These are phyloP conservation scores for Saccopteryx bilineata DNA, from an alignment of 2,113 vertebrate species.

Conservation along the genomic window DNA sequence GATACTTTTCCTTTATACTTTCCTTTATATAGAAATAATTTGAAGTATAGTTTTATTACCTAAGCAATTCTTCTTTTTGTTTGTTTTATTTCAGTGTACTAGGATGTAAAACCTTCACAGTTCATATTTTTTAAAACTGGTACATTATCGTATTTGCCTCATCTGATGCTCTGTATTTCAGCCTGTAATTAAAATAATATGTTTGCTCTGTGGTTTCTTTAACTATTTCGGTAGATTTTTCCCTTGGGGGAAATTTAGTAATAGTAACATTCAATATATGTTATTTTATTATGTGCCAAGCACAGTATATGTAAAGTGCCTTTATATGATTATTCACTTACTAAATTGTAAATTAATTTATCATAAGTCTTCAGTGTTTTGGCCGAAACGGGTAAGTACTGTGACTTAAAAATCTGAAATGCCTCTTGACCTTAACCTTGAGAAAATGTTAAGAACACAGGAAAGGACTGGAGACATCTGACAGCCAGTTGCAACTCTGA, in stretches of 20 bases:
- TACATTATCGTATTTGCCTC: conserved; percentile 66
- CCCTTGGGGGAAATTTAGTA: background rate
- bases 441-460: background rate
- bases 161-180: conserved; percentile 70
- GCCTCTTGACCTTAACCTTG: background rate
- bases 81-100: conserved; percentile 69
- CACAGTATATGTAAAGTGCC: background rate
- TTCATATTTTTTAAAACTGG: conserved; percentile 69
- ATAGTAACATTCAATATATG: background rate
- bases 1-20: background rate
- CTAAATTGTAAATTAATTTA: background rate
- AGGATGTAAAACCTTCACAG: conserved; percentile 46
- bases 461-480: background rate
- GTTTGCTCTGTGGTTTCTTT: conserved; percentile 48
- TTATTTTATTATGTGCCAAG: background rate
- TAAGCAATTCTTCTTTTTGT: background rate
- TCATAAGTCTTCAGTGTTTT: background rate
- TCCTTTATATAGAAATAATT: conserved; percentile 31
- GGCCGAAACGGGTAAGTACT: background rate
- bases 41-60: conserved; percentile 50
- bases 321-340: background rate
- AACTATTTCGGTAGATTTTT: background rate
- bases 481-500: background rate
- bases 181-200: conserved; percentile 68
- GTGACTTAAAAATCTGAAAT: background rate